These are phyloP conservation scores for Tetraodon nigroviridis DNA, from an alignment of 2,113 vertebrate species.

Conservation along the genomic window DNA sequence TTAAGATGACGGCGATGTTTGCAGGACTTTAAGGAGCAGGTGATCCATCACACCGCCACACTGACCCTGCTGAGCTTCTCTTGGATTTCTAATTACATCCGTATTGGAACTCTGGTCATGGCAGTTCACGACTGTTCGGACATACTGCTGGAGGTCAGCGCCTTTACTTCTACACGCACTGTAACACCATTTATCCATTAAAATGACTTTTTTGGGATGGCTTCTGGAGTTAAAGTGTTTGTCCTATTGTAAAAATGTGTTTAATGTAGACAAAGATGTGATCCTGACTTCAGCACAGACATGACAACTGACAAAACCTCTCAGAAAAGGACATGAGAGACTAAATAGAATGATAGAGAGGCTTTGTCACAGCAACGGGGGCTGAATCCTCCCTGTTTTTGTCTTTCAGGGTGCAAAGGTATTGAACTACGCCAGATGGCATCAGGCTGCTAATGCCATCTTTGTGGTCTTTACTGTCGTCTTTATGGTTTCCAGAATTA, in stretches of 20 bases:
- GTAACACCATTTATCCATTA: too few relatives aligned
- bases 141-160: constrained; percentile 85
- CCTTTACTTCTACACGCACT: too few relatives aligned
- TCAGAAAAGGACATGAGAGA: too few relatives aligned
- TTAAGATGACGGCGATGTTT: too few relatives aligned
- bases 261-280: too few relatives aligned
- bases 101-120: constrained; percentile 86
- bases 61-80: constrained; percentile 86
- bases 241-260: too few relatives aligned
- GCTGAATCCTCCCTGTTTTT: constrained; percentile 7
- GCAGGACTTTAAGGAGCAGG: constrained; percentile 87
- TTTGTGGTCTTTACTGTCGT: constrained; percentile 80
- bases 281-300: too few relatives aligned
- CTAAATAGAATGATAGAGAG: neutral
- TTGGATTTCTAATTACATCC: constrained; percentile 89
- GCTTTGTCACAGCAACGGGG: neutral
- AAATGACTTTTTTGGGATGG: too few relatives aligned
- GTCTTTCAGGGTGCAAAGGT: constrained; percentile 82
- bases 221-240: too few relatives aligned
- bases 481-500: constrained; percentile 82
- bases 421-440: constrained; percentile 86
- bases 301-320: too few relatives aligned
- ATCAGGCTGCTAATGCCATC: constrained; percentile 72
- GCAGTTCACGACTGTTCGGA: constrained; percentile 85
- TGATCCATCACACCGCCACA: constrained; percentile 89